phyloP scores from a whole-genome alignment of 2,113 vertebrate genomes.

The Nanger granti region DNA sequence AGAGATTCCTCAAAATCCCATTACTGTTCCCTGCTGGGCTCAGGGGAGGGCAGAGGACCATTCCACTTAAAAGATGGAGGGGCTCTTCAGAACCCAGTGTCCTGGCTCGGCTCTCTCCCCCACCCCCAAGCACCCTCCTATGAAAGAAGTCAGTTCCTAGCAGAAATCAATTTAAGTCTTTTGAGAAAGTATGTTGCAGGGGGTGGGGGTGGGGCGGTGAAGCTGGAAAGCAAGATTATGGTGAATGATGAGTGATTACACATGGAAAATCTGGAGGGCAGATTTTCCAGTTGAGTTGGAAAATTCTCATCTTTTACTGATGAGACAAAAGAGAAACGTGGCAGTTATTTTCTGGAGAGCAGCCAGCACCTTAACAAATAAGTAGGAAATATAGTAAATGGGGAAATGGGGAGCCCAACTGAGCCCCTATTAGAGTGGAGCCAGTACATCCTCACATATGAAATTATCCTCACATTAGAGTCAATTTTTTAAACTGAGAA shows the following conservation, averaged over 20 bases:
- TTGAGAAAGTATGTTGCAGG: background rate
- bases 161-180: background rate
- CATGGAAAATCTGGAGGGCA: background rate
- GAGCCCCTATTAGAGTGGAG: background rate
- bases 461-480: slow-evolving; percentile 9
- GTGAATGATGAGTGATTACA: background rate
- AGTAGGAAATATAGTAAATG: background rate
- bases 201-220: background rate
- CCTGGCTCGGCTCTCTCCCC: background rate
- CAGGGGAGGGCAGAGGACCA: background rate
- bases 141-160: background rate
- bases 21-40: background rate
- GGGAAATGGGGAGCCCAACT: background rate
- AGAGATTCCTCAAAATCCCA: background rate
- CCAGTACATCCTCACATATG: background rate
- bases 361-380: background rate
- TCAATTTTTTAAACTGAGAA: slow-evolving; percentile 26
- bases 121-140: background rate
- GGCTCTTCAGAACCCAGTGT: background rate
- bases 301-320: slow-evolving; percentile 34
- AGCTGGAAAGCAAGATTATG: background rate
- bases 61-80: background rate
- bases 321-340: background rate
- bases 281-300: background rate
- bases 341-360: background rate